Evolutionary conservation across 2,888 invertebrate genomes (phyloP), one percentile per base, ranked within the genome.

Genomic region (Nomada goodeniana): DNA sequence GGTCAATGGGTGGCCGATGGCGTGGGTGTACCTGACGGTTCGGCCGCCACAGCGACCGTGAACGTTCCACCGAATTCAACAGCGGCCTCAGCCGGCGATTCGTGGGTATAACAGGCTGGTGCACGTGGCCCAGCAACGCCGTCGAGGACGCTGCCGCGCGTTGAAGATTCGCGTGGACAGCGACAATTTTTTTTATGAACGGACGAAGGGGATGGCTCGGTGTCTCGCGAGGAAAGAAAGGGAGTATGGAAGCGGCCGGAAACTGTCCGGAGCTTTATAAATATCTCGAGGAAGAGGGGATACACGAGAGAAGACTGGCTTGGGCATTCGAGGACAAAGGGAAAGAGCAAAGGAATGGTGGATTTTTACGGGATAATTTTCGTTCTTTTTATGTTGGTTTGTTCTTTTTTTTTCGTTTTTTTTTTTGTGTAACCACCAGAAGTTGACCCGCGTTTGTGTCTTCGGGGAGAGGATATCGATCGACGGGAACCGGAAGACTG

Each of bases 91-190:
- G 93, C 93, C 60, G 95, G 95, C 26, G 95, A 95, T 89, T 95
- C 95, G 23, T 95, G 95, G 95, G 95, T 95, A 83, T 95, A 93
- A 93, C 87, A 80, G 75, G 20, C 52, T 9, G 81, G 59, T 64
- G 59, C 67, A 11, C 63, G 26, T 52, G 52, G 74, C 55, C 26
- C 69, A 23, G 52, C 42, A 20, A 57, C 50, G 63, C 53, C 81
- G 44, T 50, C 50, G 70, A 76, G 82, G 52, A 44, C 57, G 59
- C 68, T 69, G 44, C 53, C n/a, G 80, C 52, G 67, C 60, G 47
- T 67, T 60, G 80, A 74, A 7, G 42, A 18, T 20, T 2, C n/a
- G n/a, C 23, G n/a, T 20, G 23, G 52, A 2, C n/a, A n/a, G n/a
- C 52, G 18, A 53, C n/a, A n/a, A n/a, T 53, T 53, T 18, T n/a